Conservation (phyloP, 2,888 invertebrate species). For the Amblyteles armatorius region DNA sequence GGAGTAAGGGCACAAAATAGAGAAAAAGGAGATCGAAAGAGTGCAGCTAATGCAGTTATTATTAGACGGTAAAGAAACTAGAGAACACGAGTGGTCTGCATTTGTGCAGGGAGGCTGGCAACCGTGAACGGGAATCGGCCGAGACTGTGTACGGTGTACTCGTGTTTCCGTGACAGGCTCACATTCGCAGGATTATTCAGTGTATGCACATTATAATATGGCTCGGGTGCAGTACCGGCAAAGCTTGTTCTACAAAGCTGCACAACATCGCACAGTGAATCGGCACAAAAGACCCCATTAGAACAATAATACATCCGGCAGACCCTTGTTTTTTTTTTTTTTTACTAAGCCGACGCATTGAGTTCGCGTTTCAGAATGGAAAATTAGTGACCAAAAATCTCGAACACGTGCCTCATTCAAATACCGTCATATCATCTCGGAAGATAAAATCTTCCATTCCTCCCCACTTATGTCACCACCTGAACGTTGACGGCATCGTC, state of each 20-base stretch:
- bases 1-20: constrained; percentile 16
- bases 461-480: neutral
- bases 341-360: neutral
- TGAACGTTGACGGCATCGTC: neutral
- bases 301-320: constrained; percentile 9
- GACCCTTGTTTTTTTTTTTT: neutral
- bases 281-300: neutral
- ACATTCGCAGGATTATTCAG: constrained; percentile 50
- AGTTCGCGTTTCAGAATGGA: constrained; percentile 1
- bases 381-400: constrained; percentile 18
- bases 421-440: constrained; percentile 17
- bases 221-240: constrained; percentile 6
- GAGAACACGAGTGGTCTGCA: constrained; percentile 50
- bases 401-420: neutral
- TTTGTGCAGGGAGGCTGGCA: constrained; percentile 56
- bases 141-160: constrained; percentile 28
- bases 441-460: constrained; percentile 34
- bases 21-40: constrained; percentile 31
- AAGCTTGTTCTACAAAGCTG: neutral
- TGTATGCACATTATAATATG: neutral
- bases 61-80: constrained; percentile 38
- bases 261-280: constrained; percentile 1
- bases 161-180: constrained; percentile 57
- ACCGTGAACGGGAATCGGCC: constrained; percentile 52
- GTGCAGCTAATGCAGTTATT: constrained; percentile 53